phyloP scores from a whole-genome alignment of 2,797 vertebrate species.

The Alectoris magna region DNA sequence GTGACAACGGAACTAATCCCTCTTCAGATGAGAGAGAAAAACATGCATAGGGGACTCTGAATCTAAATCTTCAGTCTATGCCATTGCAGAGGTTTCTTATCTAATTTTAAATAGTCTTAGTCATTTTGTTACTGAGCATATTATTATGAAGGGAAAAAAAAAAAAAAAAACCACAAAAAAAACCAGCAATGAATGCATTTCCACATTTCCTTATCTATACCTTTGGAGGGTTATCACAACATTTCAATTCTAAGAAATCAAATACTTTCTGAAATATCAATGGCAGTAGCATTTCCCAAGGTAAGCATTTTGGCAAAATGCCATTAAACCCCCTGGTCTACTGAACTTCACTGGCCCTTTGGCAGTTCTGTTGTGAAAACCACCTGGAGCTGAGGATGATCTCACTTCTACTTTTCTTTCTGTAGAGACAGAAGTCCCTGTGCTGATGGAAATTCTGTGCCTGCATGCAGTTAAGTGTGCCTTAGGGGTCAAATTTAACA shows the following conservation, averaged over 20 bases:
- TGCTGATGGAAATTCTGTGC: not conserved
- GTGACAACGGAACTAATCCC: conserved; percentile 15
- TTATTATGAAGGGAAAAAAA: not conserved
- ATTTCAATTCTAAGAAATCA: not conserved
- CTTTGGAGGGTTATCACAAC: not conserved
- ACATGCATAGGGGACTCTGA: not conserved
- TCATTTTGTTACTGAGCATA: not conserved
- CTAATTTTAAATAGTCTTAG: not conserved
- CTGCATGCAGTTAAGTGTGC: not conserved
- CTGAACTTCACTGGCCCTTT: not conserved
- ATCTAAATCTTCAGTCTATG: not conserved
- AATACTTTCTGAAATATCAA: not conserved
- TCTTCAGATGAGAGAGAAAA: not conserved
- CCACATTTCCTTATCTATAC: not conserved
- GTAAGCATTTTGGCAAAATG: not conserved
- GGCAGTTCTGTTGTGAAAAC: not conserved
- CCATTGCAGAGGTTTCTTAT: not conserved
- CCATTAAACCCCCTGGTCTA: not conserved
- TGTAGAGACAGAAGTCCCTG: not conserved
- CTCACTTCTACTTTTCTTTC: not conserved
- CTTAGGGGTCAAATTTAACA: not conserved
- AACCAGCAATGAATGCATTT: not conserved
- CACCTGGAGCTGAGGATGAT: not conserved
- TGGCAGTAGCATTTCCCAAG: not conserved
- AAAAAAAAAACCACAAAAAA: no score